These are phyloP conservation scores for Pediacus dermestoides DNA, from an alignment of 2,888 invertebrate genomes.

Conservation along the genomic window DNA sequence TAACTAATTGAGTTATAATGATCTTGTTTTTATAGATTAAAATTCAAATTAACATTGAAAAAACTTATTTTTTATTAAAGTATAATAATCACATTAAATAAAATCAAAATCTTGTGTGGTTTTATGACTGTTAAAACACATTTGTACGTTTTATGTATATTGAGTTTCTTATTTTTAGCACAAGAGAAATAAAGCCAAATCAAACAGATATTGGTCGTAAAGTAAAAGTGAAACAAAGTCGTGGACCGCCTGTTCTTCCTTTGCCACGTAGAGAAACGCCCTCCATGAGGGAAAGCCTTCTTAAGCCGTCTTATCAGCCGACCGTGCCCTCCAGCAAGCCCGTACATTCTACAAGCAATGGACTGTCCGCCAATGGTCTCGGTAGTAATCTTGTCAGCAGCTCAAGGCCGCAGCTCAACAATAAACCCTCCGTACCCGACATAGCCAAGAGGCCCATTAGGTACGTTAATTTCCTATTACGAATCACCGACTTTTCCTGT, in stretches of 20 bases:
- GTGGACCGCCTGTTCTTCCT: constrained; percentile 24
- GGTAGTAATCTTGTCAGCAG: constrained; percentile 49
- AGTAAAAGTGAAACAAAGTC: constrained; percentile 68
- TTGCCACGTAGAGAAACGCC: constrained; percentile 39
- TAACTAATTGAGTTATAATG: too few relatives aligned
- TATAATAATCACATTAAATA: too few relatives aligned
- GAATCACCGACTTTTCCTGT: too few relatives aligned
- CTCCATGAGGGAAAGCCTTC: constrained; percentile 38
- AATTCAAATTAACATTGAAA: too few relatives aligned
- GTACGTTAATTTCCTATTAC: constrained; percentile 47
- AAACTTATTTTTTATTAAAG: too few relatives aligned
- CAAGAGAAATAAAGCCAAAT: constrained; percentile 89
- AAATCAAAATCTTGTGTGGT: too few relatives aligned
- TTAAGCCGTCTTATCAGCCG: constrained; percentile 44
- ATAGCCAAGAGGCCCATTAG: constrained; percentile 71
- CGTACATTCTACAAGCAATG: constrained; percentile 36
- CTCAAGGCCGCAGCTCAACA: constrained; percentile 47
- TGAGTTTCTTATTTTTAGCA: constrained; percentile 58
- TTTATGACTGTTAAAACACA: too few relatives aligned
- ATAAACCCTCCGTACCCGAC: constrained; percentile 57
- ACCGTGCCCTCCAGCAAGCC: constrained; percentile 42
- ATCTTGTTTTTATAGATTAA: too few relatives aligned
- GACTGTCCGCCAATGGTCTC: constrained; percentile 41
- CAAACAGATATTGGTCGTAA: constrained; percentile 85
- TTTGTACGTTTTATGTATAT: too few relatives aligned